Evolutionary conservation across 1,140 invertebrate species (phyloP).

Genomic region (Brachionus rotundiformis): DNA sequence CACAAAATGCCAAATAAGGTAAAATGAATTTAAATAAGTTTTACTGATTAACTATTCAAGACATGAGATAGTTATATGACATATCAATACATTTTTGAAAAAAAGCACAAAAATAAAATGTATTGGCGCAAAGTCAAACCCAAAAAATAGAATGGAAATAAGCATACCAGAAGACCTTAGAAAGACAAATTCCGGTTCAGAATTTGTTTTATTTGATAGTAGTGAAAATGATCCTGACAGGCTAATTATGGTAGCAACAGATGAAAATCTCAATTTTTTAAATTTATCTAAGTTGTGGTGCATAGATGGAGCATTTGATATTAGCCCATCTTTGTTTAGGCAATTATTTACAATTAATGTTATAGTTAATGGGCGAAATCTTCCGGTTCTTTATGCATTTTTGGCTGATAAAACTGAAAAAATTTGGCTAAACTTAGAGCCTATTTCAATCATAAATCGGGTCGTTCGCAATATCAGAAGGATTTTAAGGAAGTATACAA

Average conservation of each 20-base stretch:
- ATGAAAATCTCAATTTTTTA: constrained; percentile 5
- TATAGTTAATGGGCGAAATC: neutral
- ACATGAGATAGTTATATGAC: no score
- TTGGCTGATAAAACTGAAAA: neutral
- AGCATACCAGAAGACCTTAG: neutral
- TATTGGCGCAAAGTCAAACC: neutral
- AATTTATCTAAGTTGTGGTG: constrained; percentile 4
- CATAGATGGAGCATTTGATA: constrained; percentile 18
- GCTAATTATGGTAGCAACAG: neutral
- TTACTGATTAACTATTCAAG: no score
- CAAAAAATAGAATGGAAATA: neutral
- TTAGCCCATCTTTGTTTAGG: neutral
- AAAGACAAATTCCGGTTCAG: neutral
- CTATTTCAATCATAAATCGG: no score
- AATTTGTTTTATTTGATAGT: neutral
- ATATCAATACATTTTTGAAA: no score
- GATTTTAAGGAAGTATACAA: no score
- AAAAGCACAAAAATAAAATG: no score
- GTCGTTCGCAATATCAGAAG: neutral
- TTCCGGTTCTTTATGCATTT: neutral
- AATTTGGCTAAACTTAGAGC: no score
- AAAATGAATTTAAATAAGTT: no score
- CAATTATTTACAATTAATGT: constrained; percentile 30
- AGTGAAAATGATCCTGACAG: neutral
- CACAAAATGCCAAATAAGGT: no score